Evolutionary conservation across 2,888 invertebrate species (phyloP).

Genomic region (Pediacus dermestoides): DNA sequence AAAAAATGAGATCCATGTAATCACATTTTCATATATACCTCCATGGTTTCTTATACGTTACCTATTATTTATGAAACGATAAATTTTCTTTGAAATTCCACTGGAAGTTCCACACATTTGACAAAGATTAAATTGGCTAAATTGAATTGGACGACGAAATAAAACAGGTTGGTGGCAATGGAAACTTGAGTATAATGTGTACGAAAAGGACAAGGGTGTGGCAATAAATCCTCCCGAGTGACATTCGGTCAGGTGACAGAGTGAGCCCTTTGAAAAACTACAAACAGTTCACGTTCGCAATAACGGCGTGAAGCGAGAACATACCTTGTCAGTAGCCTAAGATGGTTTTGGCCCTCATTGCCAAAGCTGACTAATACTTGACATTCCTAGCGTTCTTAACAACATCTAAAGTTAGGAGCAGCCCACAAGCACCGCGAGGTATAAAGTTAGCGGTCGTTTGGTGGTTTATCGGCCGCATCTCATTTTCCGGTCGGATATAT

Average conservation of each 20-base stretch:
- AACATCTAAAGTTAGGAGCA: constrained; percentile 11
- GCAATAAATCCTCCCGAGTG: constrained; percentile 13
- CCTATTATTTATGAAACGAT: too few species aligned
- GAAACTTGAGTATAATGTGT: too few species aligned
- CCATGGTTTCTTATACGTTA: too few species aligned
- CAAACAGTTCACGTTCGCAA: constrained; percentile 22
- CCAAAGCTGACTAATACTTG: constrained; percentile 8
- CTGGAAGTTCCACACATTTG: too few species aligned
- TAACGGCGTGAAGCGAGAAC: constrained; percentile 16
- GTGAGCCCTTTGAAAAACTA: constrained; percentile 13
- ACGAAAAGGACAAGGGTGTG: too few species aligned
- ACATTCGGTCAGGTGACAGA: constrained; percentile 17
- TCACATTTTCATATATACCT: too few species aligned
- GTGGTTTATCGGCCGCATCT: constrained; percentile 26
- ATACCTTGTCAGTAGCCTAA: constrained; percentile 16
- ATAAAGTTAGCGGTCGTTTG: constrained; percentile 24
- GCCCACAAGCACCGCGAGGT: constrained; percentile 6
- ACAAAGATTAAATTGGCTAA: too few species aligned
- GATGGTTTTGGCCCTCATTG: constrained; percentile 5
- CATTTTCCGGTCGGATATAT: constrained; percentile 22
- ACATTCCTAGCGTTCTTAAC: constrained; percentile 17
- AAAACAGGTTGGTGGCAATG: too few species aligned
- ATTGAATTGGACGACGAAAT: too few species aligned
- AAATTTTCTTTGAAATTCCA: too few species aligned
- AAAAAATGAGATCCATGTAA: too few species aligned